A percentile compares a stretch with the other conserved stretches of the same genome.
These are phyloP conservation scores for Channa maculata DNA, from an alignment of 2,113 vertebrate species.

Conservation along the genomic window DNA sequence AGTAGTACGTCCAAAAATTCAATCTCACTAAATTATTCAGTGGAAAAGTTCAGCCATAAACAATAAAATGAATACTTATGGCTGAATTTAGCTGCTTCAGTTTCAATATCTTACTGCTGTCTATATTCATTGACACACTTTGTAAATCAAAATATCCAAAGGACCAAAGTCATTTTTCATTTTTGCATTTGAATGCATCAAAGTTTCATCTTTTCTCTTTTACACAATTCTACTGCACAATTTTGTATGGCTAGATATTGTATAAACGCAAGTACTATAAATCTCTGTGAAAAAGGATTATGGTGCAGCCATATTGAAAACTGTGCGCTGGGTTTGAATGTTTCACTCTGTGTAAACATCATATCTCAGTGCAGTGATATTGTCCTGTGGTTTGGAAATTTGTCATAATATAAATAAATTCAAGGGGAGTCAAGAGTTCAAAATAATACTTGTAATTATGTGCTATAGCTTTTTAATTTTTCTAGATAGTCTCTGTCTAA, in stretches of 20 bases:
- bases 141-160: too few relatives aligned
- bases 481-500: background rate
- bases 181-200: too few relatives aligned
- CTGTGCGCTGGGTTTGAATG: background rate
- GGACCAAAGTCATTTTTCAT: too few relatives aligned
- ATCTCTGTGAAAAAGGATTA: background rate
- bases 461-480: background rate
- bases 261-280: too few relatives aligned
- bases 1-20: conserved; percentile 4
- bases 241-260: too few relatives aligned
- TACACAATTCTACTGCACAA: too few relatives aligned
- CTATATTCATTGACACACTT: too few relatives aligned
- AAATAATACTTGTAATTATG: background rate
- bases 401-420: background rate
- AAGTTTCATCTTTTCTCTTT: too few relatives aligned
- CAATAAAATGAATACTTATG: too few relatives aligned
- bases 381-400: background rate
- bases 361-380: background rate
- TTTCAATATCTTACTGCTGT: too few relatives aligned
- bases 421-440: background rate
- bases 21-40: conserved; percentile 6
- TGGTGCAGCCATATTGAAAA: background rate
- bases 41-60: too few relatives aligned
- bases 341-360: background rate
- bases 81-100: too few relatives aligned